These are phyloP conservation scores for Harpagoxenus sublaevis DNA, from an alignment of 2,888 invertebrate species.

Conservation along the genomic window DNA sequence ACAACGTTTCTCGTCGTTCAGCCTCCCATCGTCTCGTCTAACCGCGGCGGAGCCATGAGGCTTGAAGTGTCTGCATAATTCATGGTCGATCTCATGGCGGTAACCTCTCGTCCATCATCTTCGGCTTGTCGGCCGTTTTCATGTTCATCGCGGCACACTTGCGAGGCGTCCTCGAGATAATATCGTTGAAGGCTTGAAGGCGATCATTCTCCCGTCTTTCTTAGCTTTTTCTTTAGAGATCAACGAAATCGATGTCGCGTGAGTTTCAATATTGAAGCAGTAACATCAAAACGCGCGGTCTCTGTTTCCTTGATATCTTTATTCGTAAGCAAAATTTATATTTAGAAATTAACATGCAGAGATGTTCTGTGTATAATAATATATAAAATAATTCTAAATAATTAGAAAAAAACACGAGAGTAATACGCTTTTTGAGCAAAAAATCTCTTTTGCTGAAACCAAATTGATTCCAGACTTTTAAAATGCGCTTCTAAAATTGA, in stretches of 20 bases:
- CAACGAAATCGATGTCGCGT: neutral
- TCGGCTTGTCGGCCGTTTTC: slow-evolving; percentile 49
- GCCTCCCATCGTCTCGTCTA: slow-evolving; percentile 34
- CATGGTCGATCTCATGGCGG: slow-evolving; percentile 56
- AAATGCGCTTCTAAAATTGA: neutral
- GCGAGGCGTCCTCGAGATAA: slow-evolving; percentile 32
- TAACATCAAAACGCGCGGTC: no score
- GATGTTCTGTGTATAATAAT: neutral
- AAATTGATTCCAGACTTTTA: neutral
- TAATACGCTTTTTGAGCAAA: neutral
- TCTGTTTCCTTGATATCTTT: neutral
- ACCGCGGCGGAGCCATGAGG: slow-evolving; percentile 47
- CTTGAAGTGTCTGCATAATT: slow-evolving; percentile 64
- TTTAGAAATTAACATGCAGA: neutral
- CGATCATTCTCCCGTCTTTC: slow-evolving; percentile 13
- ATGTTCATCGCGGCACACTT: slow-evolving; percentile 35
- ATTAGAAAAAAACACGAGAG: neutral
- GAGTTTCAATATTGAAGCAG: neutral
- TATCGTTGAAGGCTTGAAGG: slow-evolving; percentile 4
- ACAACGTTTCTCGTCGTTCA: slow-evolving; percentile 40
- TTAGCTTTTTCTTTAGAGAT: neutral
- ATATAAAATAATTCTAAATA: neutral
- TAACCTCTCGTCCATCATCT: slow-evolving; percentile 63
- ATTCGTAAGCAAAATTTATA: neutral
- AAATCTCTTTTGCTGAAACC: neutral